Percentiles rank a stretch among this genome's conserved stretches.
Evolutionary conservation across 2,113 vertebrate species (phyloP).

Genomic region (Hepsetus odoe): DNA sequence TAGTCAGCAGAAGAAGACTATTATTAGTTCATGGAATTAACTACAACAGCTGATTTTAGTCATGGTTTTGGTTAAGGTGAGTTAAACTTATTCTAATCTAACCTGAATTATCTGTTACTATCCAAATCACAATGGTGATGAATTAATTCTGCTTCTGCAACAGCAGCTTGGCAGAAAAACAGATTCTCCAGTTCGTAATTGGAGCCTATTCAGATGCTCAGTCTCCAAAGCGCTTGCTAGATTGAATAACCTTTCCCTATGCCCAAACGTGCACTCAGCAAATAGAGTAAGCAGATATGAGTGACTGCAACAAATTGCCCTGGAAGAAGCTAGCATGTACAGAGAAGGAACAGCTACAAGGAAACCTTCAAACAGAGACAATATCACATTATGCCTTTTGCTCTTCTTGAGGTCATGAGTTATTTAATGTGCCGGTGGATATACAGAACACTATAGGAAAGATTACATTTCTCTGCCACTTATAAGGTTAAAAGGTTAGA

Average conservation of each 20-base stretch:
- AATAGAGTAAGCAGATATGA: slow-evolving; percentile 30
- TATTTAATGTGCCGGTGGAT: not conserved
- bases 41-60: not conserved
- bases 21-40: not conserved
- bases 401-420: not conserved
- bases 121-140: not conserved
- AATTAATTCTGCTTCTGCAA: not conserved
- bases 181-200: slow-evolving; percentile 29
- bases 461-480: not conserved
- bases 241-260: slow-evolving; percentile 34
- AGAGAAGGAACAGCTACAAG: not conserved
- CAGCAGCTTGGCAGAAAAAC: slow-evolving; percentile 11
- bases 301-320: slow-evolving; percentile 36
- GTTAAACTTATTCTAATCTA: not conserved
- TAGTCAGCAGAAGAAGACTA: not conserved
- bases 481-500: not conserved
- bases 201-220: slow-evolving; percentile 39
- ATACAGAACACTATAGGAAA: not conserved
- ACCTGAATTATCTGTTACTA: not conserved
- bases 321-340: slow-evolving; percentile 17
- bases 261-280: slow-evolving; percentile 39
- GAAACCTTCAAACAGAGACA: not conserved
- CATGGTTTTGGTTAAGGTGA: not conserved
- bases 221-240: slow-evolving; percentile 17
- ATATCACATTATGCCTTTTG: not conserved